phyloP scores from a whole-genome alignment of 2,888 invertebrate genomes.

The Eustalomyia histrio region DNA sequence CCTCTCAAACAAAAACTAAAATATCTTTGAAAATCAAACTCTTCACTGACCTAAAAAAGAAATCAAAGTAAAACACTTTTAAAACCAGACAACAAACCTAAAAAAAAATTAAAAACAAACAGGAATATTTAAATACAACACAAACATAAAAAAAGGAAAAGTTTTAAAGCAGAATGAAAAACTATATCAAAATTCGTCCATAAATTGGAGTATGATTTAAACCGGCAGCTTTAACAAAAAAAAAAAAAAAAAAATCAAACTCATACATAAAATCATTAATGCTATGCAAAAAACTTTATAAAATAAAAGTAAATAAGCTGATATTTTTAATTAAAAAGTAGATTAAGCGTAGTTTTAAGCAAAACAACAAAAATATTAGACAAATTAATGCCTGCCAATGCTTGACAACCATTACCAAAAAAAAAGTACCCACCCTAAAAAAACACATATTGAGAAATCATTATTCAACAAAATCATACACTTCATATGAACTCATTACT shows the following conservation, averaged over 20 bases:
- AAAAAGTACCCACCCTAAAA: constrained; percentile 52
- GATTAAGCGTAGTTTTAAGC: constrained; percentile 30
- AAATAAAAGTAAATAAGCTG: constrained; percentile 28
- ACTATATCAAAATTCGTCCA: constrained; percentile 79
- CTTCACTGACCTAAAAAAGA: not conserved
- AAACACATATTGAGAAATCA: constrained; percentile 11
- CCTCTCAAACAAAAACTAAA: constrained; percentile 62
- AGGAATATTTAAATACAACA: constrained; percentile 23
- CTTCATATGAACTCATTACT: constrained; percentile 19
- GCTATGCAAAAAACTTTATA: constrained; percentile 6
- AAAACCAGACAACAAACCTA: constrained; percentile 24
- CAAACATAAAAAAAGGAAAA: constrained; percentile 67
- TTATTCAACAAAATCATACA: constrained; percentile 13
- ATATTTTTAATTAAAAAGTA: constrained; percentile 47
- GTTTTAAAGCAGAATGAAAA: constrained; percentile 75
- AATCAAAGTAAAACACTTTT: constrained; percentile 2
- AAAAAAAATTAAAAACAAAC: not conserved
- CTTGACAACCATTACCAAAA: constrained; percentile 60
- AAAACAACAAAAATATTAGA: constrained; percentile 17
- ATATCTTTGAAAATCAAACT: constrained; percentile 11
- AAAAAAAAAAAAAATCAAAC: constrained; percentile 16
- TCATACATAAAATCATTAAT: constrained; percentile 13
- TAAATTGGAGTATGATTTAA: constrained; percentile 76
- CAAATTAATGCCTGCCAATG: constrained; percentile 55
- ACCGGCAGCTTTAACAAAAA: constrained; percentile 59